A percentile compares a stretch with the other conserved stretches of the same genome.
These are phyloP conservation scores for Microctenopoma stevenorrisi DNA, from an alignment of 2,797 vertebrate species.

Conservation along the genomic window DNA sequence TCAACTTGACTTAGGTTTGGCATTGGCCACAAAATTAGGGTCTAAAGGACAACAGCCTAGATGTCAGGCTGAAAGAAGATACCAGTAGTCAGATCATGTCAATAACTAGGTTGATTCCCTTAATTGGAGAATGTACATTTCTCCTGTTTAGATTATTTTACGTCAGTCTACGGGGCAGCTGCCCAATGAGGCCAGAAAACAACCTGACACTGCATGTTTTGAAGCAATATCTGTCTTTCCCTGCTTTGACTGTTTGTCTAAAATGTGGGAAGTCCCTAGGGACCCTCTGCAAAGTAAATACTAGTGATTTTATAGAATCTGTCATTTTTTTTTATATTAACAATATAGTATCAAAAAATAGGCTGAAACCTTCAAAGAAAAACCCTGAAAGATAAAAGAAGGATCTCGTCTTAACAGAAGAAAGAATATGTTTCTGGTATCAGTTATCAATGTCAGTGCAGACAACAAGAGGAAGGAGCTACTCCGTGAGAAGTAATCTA, in stretches of 20 bases:
- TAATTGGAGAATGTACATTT: slow-evolving; percentile 64
- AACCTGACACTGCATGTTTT: slow-evolving; percentile 25
- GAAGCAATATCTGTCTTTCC: slow-evolving; percentile 7
- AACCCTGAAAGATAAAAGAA: slow-evolving; percentile 1
- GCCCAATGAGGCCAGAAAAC: slow-evolving; percentile 17
- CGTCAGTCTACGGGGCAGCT: slow-evolving; percentile 49
- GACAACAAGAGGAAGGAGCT: neutral
- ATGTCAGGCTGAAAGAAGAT: slow-evolving; percentile 54
- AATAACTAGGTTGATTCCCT: slow-evolving; percentile 69
- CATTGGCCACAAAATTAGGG: slow-evolving; percentile 66
- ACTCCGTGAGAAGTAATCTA: slow-evolving; percentile 21
- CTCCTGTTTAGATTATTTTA: slow-evolving; percentile 53
- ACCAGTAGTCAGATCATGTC: slow-evolving; percentile 62
- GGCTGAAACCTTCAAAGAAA: neutral
- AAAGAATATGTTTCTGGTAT: neutral
- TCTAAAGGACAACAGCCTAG: slow-evolving; percentile 58
- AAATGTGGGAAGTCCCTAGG: neutral
- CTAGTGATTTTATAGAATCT: neutral
- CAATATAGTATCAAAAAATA: neutral
- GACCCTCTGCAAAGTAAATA: neutral
- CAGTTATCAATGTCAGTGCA: neutral
- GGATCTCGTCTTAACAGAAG: neutral
- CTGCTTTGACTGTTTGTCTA: slow-evolving; percentile 1
- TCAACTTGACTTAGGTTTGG: slow-evolving; percentile 63
- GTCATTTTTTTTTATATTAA: neutral